These are phyloP conservation scores for Melitaea athalia DNA, from an alignment of 2,888 invertebrate genomes.

Conservation along the genomic window DNA sequence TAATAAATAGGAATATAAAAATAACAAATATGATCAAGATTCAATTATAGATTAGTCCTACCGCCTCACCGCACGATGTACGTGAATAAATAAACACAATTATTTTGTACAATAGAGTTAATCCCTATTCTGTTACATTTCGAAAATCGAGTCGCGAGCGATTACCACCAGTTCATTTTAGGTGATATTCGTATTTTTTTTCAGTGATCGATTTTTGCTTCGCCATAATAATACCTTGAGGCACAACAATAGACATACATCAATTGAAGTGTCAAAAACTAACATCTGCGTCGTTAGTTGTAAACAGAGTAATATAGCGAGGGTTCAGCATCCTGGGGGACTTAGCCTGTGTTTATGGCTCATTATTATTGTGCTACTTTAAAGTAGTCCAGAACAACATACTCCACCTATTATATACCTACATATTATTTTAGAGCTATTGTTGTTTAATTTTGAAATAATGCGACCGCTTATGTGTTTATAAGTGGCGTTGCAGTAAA, in stretches of 20 bases:
- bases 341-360: conserved; percentile 77
- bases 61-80: conserved; percentile 75
- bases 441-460: conserved; percentile 67
- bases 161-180: conserved; percentile 63
- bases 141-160: conserved; percentile 60
- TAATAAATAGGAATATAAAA: conserved; percentile 63
- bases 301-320: conserved; percentile 72
- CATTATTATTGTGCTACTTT: conserved; percentile 79
- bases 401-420: conserved; percentile 78
- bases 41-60: conserved; percentile 81
- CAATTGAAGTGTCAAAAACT: conserved; percentile 82
- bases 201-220: conserved; percentile 65
- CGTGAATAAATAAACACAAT: conserved; percentile 82
- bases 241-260: conserved; percentile 76
- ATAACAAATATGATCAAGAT: conserved; percentile 77
- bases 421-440: conserved; percentile 67
- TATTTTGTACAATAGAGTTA: conserved; percentile 73
- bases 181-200: conserved; percentile 71
- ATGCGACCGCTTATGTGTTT: conserved; percentile 18
- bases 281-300: conserved; percentile 79
- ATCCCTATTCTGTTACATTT: conserved; percentile 70
- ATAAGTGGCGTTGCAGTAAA: conserved; percentile 8
- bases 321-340: conserved; percentile 72
- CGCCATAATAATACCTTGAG: conserved; percentile 65
- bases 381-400: conserved; percentile 78